phyloP scores from a whole-genome alignment of 2,888 invertebrate species.

The Brassicogethes aeneus region DNA sequence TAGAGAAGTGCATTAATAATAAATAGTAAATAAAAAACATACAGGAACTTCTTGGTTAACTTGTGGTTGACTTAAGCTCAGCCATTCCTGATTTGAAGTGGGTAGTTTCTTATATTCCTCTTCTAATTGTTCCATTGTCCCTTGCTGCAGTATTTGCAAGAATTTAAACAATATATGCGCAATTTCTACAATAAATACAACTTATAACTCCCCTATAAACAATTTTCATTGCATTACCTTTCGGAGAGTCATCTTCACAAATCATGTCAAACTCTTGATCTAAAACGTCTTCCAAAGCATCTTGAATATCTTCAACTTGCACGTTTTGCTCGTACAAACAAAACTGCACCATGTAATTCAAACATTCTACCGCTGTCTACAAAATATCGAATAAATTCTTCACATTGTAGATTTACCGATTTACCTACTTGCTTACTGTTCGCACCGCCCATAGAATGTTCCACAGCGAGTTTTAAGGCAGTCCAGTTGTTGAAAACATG shows the following conservation, averaged over 20 bases:
- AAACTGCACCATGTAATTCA: constrained; percentile 55
- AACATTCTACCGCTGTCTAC: constrained; percentile 55
- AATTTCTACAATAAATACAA: constrained; percentile 56
- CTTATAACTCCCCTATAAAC: too few relatives aligned
- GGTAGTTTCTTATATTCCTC: constrained; percentile 51
- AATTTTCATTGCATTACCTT: too few relatives aligned
- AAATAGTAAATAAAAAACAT: too few relatives aligned
- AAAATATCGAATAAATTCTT: constrained; percentile 14
- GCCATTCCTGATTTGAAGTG: constrained; percentile 40
- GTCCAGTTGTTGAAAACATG: constrained; percentile 65
- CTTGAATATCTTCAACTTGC: constrained; percentile 51
- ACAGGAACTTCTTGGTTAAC: background rate
- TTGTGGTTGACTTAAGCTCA: constrained; percentile 14
- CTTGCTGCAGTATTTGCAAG: constrained; percentile 47
- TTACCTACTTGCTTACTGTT: constrained; percentile 54
- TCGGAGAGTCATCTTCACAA: constrained; percentile 62
- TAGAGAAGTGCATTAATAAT: background rate
- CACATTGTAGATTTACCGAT: constrained; percentile 3
- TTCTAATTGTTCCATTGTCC: constrained; percentile 48
- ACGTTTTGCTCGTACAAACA: constrained; percentile 50
- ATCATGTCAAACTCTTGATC: constrained; percentile 65
- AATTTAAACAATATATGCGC: constrained; percentile 49
- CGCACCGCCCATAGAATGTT: constrained; percentile 65
- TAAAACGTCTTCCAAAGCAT: constrained; percentile 60
- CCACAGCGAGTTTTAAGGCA: constrained; percentile 59